These are phyloP conservation scores for Chaetodon trifasciatus DNA, from an alignment of 2,797 vertebrate genomes.

Conservation along the genomic window DNA sequence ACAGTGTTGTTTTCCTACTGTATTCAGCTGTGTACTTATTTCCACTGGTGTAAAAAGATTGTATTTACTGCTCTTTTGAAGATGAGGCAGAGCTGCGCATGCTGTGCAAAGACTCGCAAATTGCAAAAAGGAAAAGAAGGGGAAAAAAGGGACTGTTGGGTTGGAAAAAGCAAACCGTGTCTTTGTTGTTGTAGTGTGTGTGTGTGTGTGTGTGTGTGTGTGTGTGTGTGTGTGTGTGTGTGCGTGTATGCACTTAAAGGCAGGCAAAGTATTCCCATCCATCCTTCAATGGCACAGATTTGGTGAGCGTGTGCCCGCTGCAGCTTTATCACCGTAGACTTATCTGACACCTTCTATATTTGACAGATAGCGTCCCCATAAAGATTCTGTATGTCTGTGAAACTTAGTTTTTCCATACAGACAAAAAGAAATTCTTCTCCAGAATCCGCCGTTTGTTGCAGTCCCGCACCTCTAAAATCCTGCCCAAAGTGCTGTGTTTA, in stretches of 20 bases:
- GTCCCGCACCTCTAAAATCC: conserved; percentile 25
- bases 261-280: conserved; percentile 32
- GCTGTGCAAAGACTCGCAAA: conserved; percentile 77
- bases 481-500: conserved; percentile 49
- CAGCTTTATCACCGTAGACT: conserved; percentile 21
- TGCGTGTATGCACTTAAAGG: conserved; percentile 17
- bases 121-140: conserved; percentile 65
- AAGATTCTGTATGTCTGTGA: conserved; percentile 3
- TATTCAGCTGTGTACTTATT: conserved; percentile 77
- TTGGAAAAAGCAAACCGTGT: conserved; percentile 60
- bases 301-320: conserved; percentile 22
- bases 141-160: conserved; percentile 22
- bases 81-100: conserved; percentile 63
- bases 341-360: conserved; percentile 15
- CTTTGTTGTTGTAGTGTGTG: conserved; percentile 20
- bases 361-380: not conserved
- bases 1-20: conserved; percentile 79
- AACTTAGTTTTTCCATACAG: not conserved
- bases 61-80: conserved; percentile 82
- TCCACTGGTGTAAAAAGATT: conserved; percentile 70
- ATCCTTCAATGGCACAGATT: conserved; percentile 26
- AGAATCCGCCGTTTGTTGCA: conserved; percentile 46
- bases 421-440: conserved; percentile 3
- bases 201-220: conserved; percentile 4
- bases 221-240: not conserved